Evolutionary conservation across 1,140 invertebrate species (phyloP), one percentile per base, ranked within the genome.

Genomic region (Drosophila leontia): DNA sequence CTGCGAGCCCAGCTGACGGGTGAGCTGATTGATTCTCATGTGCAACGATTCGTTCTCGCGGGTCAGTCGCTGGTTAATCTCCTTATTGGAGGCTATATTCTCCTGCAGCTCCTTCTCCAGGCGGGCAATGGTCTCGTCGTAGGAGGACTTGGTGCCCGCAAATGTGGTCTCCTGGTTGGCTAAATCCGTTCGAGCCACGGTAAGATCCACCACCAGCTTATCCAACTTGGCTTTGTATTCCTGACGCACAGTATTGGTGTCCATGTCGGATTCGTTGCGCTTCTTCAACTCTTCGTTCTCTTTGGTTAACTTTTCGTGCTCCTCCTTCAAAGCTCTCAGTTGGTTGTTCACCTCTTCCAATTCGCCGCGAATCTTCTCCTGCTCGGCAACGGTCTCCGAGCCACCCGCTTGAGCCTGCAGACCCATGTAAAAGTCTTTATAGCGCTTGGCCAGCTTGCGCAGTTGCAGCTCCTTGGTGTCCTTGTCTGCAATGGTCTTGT

Each of bases 361-460:
- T 59, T 94, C 93, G 37, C 94, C 94, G 32, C 88, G 93, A 47
- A 93, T 91, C 35, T 87, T 86, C 53, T 92, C 91, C 93, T 95
- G 70, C 58, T 93, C 62, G 80, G 94, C 71, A 1, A 55, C 59
- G 4, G 70, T 67, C 13, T 91, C 85, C 9, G 34, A 64, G n/a
- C 81, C 61, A 56, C 94, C 93, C 94, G 94, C 88, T 94, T 94
- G 70, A 2, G 75, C 75, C 48, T 91, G 83, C 0, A 95, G 83
- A 72, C 97, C 97, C 90, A 97, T 96, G 87, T 95, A 97, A 81
- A 97, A 97, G 7, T 95, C 96, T 92, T 98, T 98, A 90, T 99
- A 99, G 83, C 98, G 98, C 75, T 98, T 96, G 3, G 97, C 98
- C 88, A 99, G 98, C 91, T 97, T 97, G 76, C 97, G 95, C 50